Evolutionary conservation across 2,113 vertebrate species (phyloP).

Genomic region (Onychostruthus taczanowskii): DNA sequence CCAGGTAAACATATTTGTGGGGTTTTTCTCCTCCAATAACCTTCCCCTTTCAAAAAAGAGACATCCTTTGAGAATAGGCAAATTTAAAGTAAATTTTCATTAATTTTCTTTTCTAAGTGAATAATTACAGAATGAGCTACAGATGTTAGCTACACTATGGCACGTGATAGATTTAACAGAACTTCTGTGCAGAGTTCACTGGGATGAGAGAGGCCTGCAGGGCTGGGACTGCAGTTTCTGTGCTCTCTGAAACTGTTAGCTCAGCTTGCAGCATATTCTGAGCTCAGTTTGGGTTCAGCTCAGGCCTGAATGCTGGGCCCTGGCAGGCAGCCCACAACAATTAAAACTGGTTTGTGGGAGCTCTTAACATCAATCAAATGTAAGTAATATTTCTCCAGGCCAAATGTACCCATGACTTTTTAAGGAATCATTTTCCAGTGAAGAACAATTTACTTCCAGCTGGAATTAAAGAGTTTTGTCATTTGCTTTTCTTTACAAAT

Average conservation of each 20-base stretch:
- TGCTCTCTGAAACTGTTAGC: background rate
- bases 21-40: accelerated
- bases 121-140: background rate
- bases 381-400: background rate
- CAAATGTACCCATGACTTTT: background rate
- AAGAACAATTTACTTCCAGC: background rate
- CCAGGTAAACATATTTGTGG: background rate
- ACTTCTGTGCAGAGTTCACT: background rate
- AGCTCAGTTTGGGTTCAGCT: background rate
- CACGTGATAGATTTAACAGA: background rate
- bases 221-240: background rate
- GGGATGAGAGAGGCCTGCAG: background rate
- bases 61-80: background rate
- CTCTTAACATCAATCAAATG: background rate
- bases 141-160: background rate
- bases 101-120: background rate
- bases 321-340: background rate
- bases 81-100: background rate
- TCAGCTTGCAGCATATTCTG: background rate
- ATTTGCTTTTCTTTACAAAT: background rate
- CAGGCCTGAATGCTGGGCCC: background rate
- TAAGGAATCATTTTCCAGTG: background rate
- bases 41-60: background rate
- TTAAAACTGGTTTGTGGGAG: background rate
- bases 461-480: background rate